Evolutionary conservation across 2,113 vertebrate genomes (phyloP).

Genomic region (Takifugu bimaculatus): DNA sequence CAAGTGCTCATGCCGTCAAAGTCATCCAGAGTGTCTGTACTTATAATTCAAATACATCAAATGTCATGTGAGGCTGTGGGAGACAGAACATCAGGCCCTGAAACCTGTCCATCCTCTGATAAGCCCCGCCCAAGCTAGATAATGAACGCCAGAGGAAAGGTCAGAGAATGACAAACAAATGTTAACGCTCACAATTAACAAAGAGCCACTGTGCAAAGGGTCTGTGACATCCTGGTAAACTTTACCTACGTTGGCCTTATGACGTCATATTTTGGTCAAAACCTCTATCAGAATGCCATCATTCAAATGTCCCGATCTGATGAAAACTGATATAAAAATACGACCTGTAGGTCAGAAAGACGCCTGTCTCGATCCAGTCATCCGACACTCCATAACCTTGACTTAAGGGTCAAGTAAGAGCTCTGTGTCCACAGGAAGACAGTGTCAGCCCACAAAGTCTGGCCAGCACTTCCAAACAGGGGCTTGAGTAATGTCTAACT

Average conservation of each 20-base stretch:
- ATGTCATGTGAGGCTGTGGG: constrained; percentile 9
- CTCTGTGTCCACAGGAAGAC: constrained; percentile 23
- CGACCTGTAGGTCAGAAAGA: constrained; percentile 37
- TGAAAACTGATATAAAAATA: constrained; percentile 13
- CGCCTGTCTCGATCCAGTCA: constrained; percentile 3
- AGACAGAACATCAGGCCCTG: constrained; percentile 29
- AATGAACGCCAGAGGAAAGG: constrained; percentile 30
- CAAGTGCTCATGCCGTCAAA: constrained; percentile 30
- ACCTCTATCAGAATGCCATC: neutral
- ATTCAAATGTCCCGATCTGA: constrained; percentile 12
- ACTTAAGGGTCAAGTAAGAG: constrained; percentile 25
- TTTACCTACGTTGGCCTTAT: constrained; percentile 16
- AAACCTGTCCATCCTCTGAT: constrained; percentile 41
- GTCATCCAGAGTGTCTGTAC: constrained; percentile 7
- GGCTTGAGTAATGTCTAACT: constrained; percentile 42
- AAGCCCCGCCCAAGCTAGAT: constrained; percentile 23
- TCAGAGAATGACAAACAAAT: constrained; percentile 19
- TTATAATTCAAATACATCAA: constrained; percentile 35
- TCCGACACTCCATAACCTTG: constrained; percentile 30
- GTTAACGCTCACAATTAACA: constrained; percentile 28
- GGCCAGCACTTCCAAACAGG: constrained; percentile 50
- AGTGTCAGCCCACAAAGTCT: constrained; percentile 27
- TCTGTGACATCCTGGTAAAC: constrained; percentile 28
- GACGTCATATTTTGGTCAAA: neutral
- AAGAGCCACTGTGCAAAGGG: constrained; percentile 31